Percentiles rank a stretch among this genome's conserved stretches.
Evolutionary conservation across 2,888 invertebrate species (phyloP).

Genomic region (Limenitis camilla): DNA sequence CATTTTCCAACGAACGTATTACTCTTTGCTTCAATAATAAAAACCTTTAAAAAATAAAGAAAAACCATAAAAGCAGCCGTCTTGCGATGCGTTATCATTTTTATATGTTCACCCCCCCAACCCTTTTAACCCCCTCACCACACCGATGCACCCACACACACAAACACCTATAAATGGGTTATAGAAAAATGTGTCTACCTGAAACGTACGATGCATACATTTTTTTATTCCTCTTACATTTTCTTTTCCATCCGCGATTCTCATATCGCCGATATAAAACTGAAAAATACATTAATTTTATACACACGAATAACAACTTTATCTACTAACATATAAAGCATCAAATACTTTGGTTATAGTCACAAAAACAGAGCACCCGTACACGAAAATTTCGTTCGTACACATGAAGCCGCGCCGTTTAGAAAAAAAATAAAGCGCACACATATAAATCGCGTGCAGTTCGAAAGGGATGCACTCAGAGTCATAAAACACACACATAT

Average conservation of each 20-base stretch:
- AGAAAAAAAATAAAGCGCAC: constrained; percentile 71
- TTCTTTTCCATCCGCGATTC: constrained; percentile 74
- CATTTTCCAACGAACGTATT: constrained; percentile 30
- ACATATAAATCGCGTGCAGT: constrained; percentile 73
- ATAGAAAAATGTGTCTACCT: constrained; percentile 76
- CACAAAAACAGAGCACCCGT: constrained; percentile 61
- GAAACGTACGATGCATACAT: constrained; percentile 71
- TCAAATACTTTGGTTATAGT: constrained; percentile 28
- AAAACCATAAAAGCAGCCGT: constrained; percentile 74
- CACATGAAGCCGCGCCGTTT: constrained; percentile 56
- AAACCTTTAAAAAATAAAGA: constrained; percentile 71
- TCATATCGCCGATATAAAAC: constrained; percentile 75
- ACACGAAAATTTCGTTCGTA: constrained; percentile 50
- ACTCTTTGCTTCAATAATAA: constrained; percentile 49
- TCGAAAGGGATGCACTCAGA: constrained; percentile 75
- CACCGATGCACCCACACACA: constrained; percentile 51
- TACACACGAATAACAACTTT: constrained; percentile 38
- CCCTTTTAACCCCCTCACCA: constrained; percentile 46
- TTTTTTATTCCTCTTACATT: constrained; percentile 71
- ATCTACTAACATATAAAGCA: constrained; percentile 23
- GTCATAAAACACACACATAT: constrained; percentile 70
- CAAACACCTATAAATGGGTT: constrained; percentile 68
- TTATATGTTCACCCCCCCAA: constrained; percentile 63
- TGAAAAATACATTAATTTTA: constrained; percentile 66
- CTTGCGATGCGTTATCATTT: constrained; percentile 76